Evolutionary conservation across 2,888 invertebrate species (phyloP).

Genomic region (Clepsis dumicolana): DNA sequence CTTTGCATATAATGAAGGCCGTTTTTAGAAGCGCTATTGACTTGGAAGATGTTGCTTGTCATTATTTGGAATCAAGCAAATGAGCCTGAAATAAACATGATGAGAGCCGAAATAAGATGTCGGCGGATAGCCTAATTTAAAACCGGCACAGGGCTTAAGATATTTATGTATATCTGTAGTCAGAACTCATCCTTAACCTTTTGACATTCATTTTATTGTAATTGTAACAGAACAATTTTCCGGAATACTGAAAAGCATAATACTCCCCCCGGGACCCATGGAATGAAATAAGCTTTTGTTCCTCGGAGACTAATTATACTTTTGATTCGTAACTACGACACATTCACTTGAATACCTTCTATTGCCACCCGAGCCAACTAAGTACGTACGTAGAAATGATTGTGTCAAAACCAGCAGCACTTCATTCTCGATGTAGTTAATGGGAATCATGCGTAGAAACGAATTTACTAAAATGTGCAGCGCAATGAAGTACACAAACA

Average conservation of each 20-base stretch:
- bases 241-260: constrained; percentile 1
- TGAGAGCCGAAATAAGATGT: not conserved
- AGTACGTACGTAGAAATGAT: not conserved
- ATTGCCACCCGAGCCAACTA: not conserved
- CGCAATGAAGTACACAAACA: too few relatives aligned
- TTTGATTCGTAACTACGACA: not conserved
- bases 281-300: not conserved
- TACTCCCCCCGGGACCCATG: not conserved
- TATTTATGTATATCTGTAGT: not conserved
- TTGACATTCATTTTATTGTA: not conserved
- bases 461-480: too few relatives aligned
- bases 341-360: constrained; percentile 11
- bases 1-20: too few relatives aligned
- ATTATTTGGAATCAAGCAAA: not conserved
- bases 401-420: not conserved
- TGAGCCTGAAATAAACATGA: not conserved
- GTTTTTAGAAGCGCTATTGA: too few relatives aligned
- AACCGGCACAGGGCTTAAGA: not conserved
- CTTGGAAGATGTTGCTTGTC: too few relatives aligned
- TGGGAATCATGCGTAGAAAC: too few relatives aligned
- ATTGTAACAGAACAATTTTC: not conserved
- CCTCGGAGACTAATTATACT: constrained; percentile 11
- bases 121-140: not conserved
- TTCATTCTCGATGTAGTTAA: not conserved
- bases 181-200: not conserved